Evolutionary conservation across 2,113 vertebrate species (phyloP), one percentile per base, ranked within the genome.

Genomic region (Nyctereutes procyonoides): DNA sequence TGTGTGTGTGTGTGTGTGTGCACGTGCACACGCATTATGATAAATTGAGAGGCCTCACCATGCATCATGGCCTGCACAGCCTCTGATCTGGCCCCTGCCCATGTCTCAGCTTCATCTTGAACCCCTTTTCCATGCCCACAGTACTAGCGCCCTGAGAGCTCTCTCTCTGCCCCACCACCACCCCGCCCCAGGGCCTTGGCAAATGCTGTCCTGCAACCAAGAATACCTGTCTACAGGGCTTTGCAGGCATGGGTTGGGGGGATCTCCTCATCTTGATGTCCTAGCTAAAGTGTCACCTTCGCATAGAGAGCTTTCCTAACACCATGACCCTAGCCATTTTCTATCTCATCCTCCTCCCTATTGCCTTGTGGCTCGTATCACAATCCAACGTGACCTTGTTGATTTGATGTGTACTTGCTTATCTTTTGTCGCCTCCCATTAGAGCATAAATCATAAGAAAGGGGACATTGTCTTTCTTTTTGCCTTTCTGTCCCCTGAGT

Each of bases 281-380:
- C 73, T 81, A 28, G 26, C 82, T 95, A 92, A 73, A 87, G 55
- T 43, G 56, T 92, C n/a, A 80, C 32, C 63, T 92, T n/a, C 71
- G 53, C 32, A 73, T 15, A 79, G 38, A 71, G 43, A 26, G 0
- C 55, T 87, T 92, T 87, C 48, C 63, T 63, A 73, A 81, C 53
- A 92, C 4, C 24, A 67, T 65, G 43, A 43, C 28, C 10, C 20
- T 48, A 60, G 38, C 19, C 71, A 56, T n/a, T 88, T 96, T 86
- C 35, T 56, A 11, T 76, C 35, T 67, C 9, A 65, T 90, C 5
- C 13, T 58, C 14, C 15, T 65, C 26, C 74, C 65, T 74, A n/a
- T 35, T 84, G 51, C 11, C 15, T 20, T 71, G 67, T 48, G 51
- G 28, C 20, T 12, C n/a, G 16, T 88, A 38, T 91, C 22, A 32